Base-by-base conservation (phyloP, 2,113 vertebrate genomes). In the Poeciliopsis prolifica region DNA sequence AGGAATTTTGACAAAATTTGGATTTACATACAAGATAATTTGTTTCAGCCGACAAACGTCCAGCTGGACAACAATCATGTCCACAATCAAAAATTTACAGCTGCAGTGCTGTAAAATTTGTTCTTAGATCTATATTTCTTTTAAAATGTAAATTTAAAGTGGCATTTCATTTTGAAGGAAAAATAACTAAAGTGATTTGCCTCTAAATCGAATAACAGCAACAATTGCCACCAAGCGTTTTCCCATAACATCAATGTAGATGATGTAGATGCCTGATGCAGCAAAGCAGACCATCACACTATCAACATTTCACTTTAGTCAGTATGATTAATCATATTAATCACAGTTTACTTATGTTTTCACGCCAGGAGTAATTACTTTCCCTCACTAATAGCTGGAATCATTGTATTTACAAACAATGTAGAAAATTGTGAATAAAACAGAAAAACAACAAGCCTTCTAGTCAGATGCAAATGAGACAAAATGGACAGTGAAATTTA, bases 1-100 rank as follows among this genome's bases (percentile, higher is more conserved):
- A 33, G 22, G 26, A n/a, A 7, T 33, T 61, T 29, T 19, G 65
- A 61, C 0, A 58, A 5, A 61, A 63, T 75, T 17, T 11, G n/a
- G n/a, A 22, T 60, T 65, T 64, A 60, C 60, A 48, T 72, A n/a
- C 61, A 15, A 29, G 17, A 24, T 31, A 60, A 37, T 30, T 73
- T 7, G 60, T 65, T 62, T 74, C 29, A 42, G 17, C 30, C 60
- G 28, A 63, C 4, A 37, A 5, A 15, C 2, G 7, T 29, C 26
- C 14, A 40, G 69, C 4, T 8, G 5, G 17, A 28, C n/a, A 72
- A 26, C 14, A 26, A 14, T 14, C n/a, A 19, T 1, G 12, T 68
- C 30, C 62, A 70, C 71, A 42, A 5, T 44, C 15, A 12, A 37
- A 37, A 11, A 11, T 37, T 10, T 9, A 35, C 35, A 35, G 9